Base-by-base conservation (phyloP, 2,113 vertebrate genomes). In the Aleadryas rufinucha region DNA sequence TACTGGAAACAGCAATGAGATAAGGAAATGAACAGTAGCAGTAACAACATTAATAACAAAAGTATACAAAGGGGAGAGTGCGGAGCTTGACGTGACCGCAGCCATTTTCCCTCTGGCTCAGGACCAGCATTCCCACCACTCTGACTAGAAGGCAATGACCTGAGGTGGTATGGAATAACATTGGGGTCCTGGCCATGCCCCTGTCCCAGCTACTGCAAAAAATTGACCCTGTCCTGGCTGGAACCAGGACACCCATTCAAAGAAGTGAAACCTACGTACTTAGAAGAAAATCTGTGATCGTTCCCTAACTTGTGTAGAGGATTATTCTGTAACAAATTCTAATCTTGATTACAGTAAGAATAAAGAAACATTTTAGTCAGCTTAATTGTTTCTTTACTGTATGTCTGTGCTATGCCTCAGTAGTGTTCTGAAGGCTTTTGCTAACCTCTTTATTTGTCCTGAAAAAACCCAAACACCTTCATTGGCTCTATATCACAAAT, bases 61-160 rank as follows among this genome's bases (percentile, higher is more conserved):
- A 44, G 14, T 31, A 31, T 12, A 3, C 21, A 59, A 21, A 77
- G 52, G 37, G 9, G 27, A 23, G 37, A 37, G 9, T 33, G 44
- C 0, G 0, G 61, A 42, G 44, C 22, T 68, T 2, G 16, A 9
- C 35, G 16, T 4, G 30, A 41, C 16, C 0, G 1, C 50, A 59
- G 26, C 60, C 23, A 1, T 41, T 60, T 27, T 86, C 37, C 37
- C 31, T 35, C 31, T 50, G 52, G 44, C 37, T 66, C 37, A 50
- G 83, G 35, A 24, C 24, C 42, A 30, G 52, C 1, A 0, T 42
- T 85, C 13, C 31, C 83, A 57, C 42, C 2, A 5, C 31, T 41
- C 13, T 50, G 44, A 31, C 10, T 44, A 50, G 44, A 37, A 50
- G 37, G 37, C 49, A 66, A 15, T 76, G 21, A 59, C 9, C 53